A percentile compares a stretch with the other conserved stretches of the same genome.
phyloP scores from a whole-genome alignment of 2,888 invertebrate species.

The Galeopsomyia nigrocyanea region DNA sequence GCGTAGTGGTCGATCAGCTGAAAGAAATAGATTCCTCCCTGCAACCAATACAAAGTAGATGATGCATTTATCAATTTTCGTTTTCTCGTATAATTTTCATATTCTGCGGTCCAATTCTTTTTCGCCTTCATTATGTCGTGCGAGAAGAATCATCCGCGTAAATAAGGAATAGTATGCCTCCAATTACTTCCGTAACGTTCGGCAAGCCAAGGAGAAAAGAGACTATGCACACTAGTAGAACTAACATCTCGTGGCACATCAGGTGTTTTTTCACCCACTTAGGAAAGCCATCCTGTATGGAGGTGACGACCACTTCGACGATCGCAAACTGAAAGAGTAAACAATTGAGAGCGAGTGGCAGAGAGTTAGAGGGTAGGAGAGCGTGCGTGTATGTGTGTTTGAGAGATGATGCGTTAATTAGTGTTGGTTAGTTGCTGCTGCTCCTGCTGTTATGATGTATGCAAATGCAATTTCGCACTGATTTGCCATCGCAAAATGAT shows the following conservation, averaged over 20 bases:
- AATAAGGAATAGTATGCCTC: neutral
- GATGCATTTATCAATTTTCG: conserved; percentile 34
- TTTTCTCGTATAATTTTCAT: too few species aligned
- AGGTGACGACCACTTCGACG: conserved; percentile 94
- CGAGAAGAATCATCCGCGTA: too few species aligned
- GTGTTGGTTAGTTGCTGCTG: too few species aligned
- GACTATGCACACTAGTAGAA: conserved; percentile 84
- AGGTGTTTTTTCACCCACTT: conserved; percentile 86
- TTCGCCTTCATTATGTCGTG: too few species aligned
- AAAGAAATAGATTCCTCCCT: conserved; percentile 93
- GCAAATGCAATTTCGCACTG: too few species aligned
- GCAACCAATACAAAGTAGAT: conserved; percentile 51
- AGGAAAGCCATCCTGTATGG: conserved; percentile 93
- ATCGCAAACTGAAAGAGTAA: conserved; percentile 85
- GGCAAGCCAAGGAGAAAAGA: conserved; percentile 90
- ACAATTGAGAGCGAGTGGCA: neutral
- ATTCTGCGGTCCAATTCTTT: too few species aligned
- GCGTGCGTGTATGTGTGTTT: too few species aligned
- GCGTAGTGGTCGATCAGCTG: conserved; percentile 94
- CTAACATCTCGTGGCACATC: conserved; percentile 88
- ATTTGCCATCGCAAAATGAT: neutral
- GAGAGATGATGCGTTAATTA: too few species aligned
- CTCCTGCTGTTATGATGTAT: too few species aligned
- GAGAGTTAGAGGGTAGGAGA: neutral
- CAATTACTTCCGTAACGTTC: conserved; percentile 83